Conservation (phyloP, 2,888 invertebrate genomes). For the Argyresthia goedartella region DNA sequence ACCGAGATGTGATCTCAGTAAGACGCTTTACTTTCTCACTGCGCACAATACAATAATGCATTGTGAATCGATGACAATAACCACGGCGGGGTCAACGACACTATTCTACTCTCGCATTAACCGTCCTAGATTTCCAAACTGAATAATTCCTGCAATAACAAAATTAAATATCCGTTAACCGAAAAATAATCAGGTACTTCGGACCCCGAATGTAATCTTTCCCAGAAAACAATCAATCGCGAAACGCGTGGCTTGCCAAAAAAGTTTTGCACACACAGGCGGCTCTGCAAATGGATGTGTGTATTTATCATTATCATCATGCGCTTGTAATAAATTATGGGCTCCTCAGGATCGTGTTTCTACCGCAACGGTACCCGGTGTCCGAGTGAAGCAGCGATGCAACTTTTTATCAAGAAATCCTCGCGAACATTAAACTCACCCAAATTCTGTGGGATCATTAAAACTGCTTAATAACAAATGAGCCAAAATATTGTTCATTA, state of each 20-base stretch:
- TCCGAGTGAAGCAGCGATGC: constrained; percentile 14
- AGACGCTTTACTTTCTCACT: constrained; percentile 1
- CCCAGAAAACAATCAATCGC: constrained; percentile 53
- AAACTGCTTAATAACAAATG: constrained; percentile 19
- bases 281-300: constrained; percentile 38
- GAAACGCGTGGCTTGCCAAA: constrained; percentile 59
- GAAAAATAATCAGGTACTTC: constrained; percentile 63
- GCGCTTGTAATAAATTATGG: constrained; percentile 52
- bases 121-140: constrained; percentile 34
- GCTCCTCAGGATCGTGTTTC: constrained; percentile 37
- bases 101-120: constrained; percentile 11
- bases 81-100: constrained; percentile 16
- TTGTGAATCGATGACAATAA: constrained; percentile 6
- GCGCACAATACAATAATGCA: constrained; percentile 4
- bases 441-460: constrained; percentile 38
- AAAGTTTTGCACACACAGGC: constrained; percentile 32
- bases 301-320: constrained; percentile 44
- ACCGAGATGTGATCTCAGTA: not conserved
- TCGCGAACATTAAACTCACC: constrained; percentile 20
- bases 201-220: constrained; percentile 57
- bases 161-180: constrained; percentile 43
- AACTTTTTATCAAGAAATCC: constrained; percentile 34
- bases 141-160: constrained; percentile 37
- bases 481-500: too few species aligned
- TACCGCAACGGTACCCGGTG: constrained; percentile 25